Percentiles rank a stretch among this genome's conserved stretches.
Evolutionary conservation across 2,888 invertebrate species (phyloP).

Genomic region (Mimumesa dahlbomi): DNA sequence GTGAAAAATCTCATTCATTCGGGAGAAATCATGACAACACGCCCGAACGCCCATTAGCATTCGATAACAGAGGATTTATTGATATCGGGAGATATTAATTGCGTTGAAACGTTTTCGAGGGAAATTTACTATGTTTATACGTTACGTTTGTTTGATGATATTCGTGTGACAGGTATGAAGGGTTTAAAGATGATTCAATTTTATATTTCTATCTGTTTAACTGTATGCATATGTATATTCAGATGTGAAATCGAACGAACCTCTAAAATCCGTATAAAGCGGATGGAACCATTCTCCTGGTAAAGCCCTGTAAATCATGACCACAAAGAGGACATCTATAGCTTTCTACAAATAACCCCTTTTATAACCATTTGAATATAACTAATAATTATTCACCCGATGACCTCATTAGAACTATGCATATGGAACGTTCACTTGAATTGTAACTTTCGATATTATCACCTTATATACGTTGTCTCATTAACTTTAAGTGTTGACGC

Average conservation of each 20-base stretch:
- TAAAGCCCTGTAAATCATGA: conserved; percentile 44
- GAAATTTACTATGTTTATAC: no score
- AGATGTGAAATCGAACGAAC: no score
- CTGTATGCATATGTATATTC: no score
- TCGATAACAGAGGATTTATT: conserved; percentile 22
- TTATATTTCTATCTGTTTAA: no score
- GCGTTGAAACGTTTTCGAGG: background rate
- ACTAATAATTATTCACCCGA: conserved; percentile 59
- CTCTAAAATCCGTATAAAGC: background rate
- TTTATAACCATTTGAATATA: conserved; percentile 26
- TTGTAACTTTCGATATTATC: no score
- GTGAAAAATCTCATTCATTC: conserved; percentile 43
- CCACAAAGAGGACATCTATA: conserved; percentile 28
- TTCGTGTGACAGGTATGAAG: no score
- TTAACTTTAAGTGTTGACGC: no score
- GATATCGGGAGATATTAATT: conserved; percentile 6
- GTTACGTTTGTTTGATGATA: no score
- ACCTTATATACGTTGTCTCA: no score
- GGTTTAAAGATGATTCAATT: no score
- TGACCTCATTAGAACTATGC: conserved; percentile 42
- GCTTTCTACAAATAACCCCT: conserved; percentile 41
- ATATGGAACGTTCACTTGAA: conserved; percentile 33
- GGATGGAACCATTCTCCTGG: conserved; percentile 7
- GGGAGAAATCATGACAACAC: conserved; percentile 1
- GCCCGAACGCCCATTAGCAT: background rate